phyloP scores from a whole-genome alignment of 1,140 invertebrate genomes.

The Drosophila nannoptera region DNA sequence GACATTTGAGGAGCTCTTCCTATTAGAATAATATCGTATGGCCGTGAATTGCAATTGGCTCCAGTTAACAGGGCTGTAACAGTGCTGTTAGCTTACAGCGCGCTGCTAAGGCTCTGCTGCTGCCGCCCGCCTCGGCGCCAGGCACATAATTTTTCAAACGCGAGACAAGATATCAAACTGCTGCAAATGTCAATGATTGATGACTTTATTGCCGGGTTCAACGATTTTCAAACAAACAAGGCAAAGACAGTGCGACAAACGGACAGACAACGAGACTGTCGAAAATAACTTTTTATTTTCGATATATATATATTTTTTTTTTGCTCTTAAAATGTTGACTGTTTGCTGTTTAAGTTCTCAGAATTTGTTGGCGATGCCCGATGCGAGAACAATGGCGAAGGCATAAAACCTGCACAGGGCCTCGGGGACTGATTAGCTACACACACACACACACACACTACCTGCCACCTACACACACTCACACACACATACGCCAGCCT shows the following conservation, averaged over 20 bases:
- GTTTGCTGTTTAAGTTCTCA: conserved; percentile 64
- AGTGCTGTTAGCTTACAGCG: conserved; percentile 10
- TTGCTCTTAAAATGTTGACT: conserved; percentile 67
- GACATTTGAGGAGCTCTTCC: too few species aligned
- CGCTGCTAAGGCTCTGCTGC: conserved; percentile 9
- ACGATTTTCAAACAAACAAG: conserved; percentile 69
- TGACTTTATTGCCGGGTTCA: conserved; percentile 78
- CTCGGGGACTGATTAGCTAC: conserved; percentile 61
- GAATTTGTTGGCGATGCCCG: conserved; percentile 60
- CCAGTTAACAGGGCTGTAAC: conserved; percentile 13
- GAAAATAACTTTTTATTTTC: conserved; percentile 68
- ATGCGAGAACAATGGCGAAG: conserved; percentile 44
- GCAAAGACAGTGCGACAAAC: conserved; percentile 36
- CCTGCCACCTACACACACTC: conserved; percentile 38
- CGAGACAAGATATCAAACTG: conserved; percentile 45
- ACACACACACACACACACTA: conserved; percentile 53
- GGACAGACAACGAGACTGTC: conserved; percentile 43
- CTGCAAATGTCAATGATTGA: conserved; percentile 79
- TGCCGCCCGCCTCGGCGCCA: conserved; percentile 51
- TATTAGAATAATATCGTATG: too few species aligned
- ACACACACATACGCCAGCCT: not conserved
- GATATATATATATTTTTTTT: not conserved
- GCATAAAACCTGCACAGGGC: conserved; percentile 65
- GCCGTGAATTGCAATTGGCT: not conserved
- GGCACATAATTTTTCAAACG: conserved; percentile 68